Conservation (phyloP, 2,113 vertebrate genomes). For the Hyla sarda region DNA sequence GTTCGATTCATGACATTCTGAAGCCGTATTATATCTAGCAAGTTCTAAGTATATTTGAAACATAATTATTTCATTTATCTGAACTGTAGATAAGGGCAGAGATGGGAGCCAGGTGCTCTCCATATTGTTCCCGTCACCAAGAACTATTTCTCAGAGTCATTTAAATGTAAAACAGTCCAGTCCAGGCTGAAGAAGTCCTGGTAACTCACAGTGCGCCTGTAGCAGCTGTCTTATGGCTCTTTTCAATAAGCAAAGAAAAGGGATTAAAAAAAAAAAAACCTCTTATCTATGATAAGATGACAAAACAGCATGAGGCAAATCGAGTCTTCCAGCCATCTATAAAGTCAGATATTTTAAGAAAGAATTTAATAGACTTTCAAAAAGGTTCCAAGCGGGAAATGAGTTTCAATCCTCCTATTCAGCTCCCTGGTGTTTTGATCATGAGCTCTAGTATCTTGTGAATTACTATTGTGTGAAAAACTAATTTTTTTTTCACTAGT, state of each 20-base stretch:
- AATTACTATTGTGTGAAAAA: neutral
- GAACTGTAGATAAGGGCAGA: neutral
- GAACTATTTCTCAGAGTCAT: conserved; percentile 18
- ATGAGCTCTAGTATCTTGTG: neutral
- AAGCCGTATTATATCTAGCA: neutral
- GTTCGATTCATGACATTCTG: neutral
- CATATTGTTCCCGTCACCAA: neutral
- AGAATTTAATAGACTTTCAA: conserved; percentile 7
- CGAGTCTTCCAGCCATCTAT: neutral
- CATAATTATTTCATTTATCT: conserved; percentile 11
- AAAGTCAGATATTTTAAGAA: conserved; percentile 23
- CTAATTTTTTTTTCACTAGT: neutral
- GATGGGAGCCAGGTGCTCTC: neutral
- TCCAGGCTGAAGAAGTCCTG: neutral
- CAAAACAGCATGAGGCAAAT: conserved; percentile 33
- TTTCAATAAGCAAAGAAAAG: conserved; percentile 49
- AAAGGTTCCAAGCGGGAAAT: conserved; percentile 1
- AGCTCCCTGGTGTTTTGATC: neutral
- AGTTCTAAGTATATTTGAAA: neutral
- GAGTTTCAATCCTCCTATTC: neutral
- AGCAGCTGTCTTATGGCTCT: conserved; percentile 28
- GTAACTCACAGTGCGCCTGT: neutral
- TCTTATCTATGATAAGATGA: conserved; percentile 25
- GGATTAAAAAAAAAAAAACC: conserved; percentile 41
- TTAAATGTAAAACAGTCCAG: conserved; percentile 53